A percentile compares a stretch with the other conserved stretches of the same genome.
phyloP scores from a whole-genome alignment of 2,113 vertebrate species.

The Gobiocypris rarus region DNA sequence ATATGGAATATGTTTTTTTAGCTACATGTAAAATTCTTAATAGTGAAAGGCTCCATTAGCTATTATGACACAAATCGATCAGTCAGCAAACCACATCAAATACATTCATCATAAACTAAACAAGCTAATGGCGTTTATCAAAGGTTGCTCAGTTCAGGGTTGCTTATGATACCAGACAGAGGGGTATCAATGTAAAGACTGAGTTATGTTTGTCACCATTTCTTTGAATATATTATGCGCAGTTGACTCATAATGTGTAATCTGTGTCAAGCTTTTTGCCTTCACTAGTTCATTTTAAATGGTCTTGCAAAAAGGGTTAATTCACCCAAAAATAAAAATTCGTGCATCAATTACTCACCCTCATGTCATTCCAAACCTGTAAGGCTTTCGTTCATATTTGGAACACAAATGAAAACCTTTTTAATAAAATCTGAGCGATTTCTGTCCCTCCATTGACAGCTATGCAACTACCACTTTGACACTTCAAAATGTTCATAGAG shows the following conservation, averaged over 20 bases:
- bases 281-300: neutral
- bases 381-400: too few relatives aligned
- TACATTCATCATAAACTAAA: conserved; percentile 20
- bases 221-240: neutral
- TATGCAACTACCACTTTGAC: too few relatives aligned
- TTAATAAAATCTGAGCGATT: too few relatives aligned
- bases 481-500: too few relatives aligned
- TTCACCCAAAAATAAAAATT: too few relatives aligned
- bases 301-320: too few relatives aligned
- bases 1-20: conserved; percentile 34
- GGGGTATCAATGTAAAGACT: neutral
- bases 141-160: neutral
- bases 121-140: neutral
- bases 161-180: neutral
- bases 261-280: neutral
- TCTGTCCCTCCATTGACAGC: too few relatives aligned
- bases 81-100: neutral
- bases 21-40: conserved; percentile 25
- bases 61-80: conserved; percentile 20
- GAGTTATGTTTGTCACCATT: neutral
- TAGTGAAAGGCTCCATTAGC: conserved; percentile 15
- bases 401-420: too few relatives aligned
- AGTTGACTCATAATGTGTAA: neutral
- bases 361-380: too few relatives aligned
- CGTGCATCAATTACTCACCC: too few relatives aligned